These are phyloP conservation scores for Motacilla alba DNA, from an alignment of 2,113 vertebrate genomes.

Conservation along the genomic window DNA sequence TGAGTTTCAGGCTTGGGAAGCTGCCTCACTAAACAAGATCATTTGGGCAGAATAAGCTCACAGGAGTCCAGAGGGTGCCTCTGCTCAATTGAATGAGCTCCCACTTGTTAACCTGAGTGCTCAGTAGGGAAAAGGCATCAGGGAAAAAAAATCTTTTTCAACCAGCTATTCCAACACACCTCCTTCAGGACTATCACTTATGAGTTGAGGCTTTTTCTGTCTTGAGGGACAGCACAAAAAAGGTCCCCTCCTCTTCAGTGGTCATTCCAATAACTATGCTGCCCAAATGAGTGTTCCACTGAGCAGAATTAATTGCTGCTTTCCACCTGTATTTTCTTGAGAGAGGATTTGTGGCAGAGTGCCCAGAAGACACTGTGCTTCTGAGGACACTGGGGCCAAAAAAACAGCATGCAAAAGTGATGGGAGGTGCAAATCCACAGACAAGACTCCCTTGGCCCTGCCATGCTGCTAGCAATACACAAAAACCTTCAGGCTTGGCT, in stretches of 20 bases:
- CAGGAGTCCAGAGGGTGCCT: neutral
- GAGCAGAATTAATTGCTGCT: slow-evolving; percentile 18
- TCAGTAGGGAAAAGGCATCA: neutral
- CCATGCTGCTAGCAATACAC: neutral
- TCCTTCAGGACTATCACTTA: neutral
- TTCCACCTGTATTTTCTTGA: slow-evolving; percentile 20
- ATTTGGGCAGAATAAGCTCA: neutral
- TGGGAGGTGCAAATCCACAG: neutral
- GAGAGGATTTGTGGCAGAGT: neutral
- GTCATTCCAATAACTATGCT: neutral
- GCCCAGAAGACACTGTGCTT: neutral
- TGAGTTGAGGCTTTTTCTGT: neutral
- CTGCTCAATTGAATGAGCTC: neutral
- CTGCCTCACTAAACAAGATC: neutral
- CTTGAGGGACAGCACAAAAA: neutral
- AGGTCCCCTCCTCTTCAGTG: neutral
- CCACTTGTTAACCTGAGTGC: neutral
- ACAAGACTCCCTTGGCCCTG: neutral
- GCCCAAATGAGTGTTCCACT: neutral
- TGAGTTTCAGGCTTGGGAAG: neutral
- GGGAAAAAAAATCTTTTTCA: neutral
- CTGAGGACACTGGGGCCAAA: neutral
- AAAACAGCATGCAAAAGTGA: slow-evolving; percentile 1
- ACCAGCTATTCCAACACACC: neutral
- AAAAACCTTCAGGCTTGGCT: neutral